These are phyloP conservation scores for Gonatopus flavifemur DNA, from an alignment of 1,140 invertebrate genomes.

Conservation along the genomic window DNA sequence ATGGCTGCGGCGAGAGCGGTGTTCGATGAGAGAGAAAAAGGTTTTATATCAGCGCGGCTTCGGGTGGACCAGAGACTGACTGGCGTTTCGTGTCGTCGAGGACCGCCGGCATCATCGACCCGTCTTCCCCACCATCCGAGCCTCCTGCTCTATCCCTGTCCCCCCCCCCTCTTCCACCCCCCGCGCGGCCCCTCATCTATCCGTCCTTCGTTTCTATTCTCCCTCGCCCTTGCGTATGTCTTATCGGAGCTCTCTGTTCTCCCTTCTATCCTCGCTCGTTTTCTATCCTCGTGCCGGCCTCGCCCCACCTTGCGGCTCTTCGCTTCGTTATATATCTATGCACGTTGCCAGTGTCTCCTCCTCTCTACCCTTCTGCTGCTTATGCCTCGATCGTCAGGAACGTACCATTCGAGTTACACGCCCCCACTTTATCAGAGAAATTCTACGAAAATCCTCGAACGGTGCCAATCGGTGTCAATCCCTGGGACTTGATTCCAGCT, in stretches of 20 bases:
- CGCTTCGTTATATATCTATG: neutral
- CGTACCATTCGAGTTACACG: no score
- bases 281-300: neutral
- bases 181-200: constrained; percentile 5
- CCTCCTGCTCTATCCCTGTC: neutral
- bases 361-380: neutral
- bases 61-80: constrained; percentile 54
- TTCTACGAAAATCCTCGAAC: no score
- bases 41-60: constrained; percentile 49
- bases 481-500: no score
- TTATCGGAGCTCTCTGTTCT: neutral
- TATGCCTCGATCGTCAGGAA: no score
- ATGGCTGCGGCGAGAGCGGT: constrained; percentile 52
- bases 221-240: no score
- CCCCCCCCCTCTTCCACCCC: constrained; percentile 5
- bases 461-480: no score
- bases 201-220: neutral
- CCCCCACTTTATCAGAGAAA: no score
- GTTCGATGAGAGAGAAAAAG: constrained; percentile 48
- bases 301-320: neutral
- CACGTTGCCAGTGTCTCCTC: neutral
- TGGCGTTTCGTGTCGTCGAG: constrained; percentile 46
- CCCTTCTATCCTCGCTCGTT: constrained; percentile 1
- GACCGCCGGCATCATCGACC: constrained; percentile 57
- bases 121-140: constrained; percentile 34